phyloP scores from a whole-genome alignment of 2,797 vertebrate genomes.

The Gorsachius magnificus region DNA sequence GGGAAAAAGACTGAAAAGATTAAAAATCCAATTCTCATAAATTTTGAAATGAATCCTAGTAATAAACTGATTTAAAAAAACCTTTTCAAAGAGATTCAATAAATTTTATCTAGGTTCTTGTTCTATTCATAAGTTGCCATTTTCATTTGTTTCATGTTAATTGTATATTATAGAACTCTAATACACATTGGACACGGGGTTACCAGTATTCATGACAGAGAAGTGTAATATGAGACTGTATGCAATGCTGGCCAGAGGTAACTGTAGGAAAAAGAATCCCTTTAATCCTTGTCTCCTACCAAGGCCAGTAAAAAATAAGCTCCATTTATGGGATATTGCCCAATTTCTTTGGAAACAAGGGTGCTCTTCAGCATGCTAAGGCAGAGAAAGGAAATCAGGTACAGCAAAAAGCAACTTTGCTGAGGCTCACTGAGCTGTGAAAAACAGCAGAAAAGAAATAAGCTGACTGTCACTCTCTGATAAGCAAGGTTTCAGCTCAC shows the following conservation, averaged over 20 bases:
- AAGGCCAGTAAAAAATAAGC: background rate
- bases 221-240: fast-evolving
- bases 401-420: background rate
- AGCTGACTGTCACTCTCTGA: background rate
- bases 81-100: background rate
- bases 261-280: background rate
- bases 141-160: background rate
- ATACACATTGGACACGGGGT: background rate
- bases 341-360: background rate
- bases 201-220: background rate
- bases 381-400: background rate
- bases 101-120: background rate
- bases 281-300: background rate
- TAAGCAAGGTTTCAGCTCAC: background rate
- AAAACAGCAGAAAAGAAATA: conserved; percentile 5
- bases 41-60: background rate
- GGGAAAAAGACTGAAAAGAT: background rate
- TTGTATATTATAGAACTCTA: background rate
- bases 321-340: background rate
- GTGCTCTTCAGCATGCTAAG: background rate
- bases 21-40: background rate
- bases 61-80: background rate
- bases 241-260: background rate
- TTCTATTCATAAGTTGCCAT: background rate
- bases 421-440: background rate